Evolutionary conservation across 2,113 vertebrate genomes (phyloP).

Genomic region (Jaculus jaculus): DNA sequence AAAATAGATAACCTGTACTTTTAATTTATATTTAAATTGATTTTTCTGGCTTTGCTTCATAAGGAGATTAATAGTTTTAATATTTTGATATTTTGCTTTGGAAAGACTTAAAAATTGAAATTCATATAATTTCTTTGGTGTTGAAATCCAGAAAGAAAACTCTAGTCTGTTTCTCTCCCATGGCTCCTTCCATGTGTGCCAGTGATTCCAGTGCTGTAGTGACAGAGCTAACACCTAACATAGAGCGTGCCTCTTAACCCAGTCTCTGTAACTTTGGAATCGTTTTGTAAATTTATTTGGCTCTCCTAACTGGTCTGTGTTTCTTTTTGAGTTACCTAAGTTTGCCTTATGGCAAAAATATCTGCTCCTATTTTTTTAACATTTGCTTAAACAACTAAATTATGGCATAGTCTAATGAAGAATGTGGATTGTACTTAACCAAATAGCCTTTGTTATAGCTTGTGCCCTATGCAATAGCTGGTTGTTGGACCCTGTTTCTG

Average conservation of each 20-base stretch:
- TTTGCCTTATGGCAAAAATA: conserved; percentile 79
- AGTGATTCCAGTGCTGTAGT: conserved; percentile 68
- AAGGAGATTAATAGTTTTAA: conserved; percentile 80
- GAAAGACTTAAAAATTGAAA: conserved; percentile 73
- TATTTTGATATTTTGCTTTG: conserved; percentile 79
- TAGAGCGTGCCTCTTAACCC: conserved; percentile 82
- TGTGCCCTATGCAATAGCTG: conserved; percentile 82
- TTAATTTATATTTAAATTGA: conserved; percentile 80
- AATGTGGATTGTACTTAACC: conserved; percentile 80
- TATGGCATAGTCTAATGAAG: conserved; percentile 76
- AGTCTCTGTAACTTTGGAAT: conserved; percentile 69
- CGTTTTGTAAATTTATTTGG: neutral
- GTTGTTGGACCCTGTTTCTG: conserved; percentile 66
- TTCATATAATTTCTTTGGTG: conserved; percentile 69
- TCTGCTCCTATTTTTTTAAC: conserved; percentile 74
- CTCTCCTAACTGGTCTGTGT: conserved; percentile 73
- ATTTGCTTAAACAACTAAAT: conserved; percentile 76
- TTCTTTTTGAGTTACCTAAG: conserved; percentile 71
- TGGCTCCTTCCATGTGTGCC: conserved; percentile 73
- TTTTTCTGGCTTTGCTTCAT: conserved; percentile 86
- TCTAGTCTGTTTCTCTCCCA: conserved; percentile 67
- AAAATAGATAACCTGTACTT: conserved; percentile 80
- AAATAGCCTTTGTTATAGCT: conserved; percentile 83
- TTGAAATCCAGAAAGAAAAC: conserved; percentile 70
- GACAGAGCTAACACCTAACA: conserved; percentile 76